phyloP scores from a whole-genome alignment of 2,888 invertebrate genomes.

The Sussaba pulchella region DNA sequence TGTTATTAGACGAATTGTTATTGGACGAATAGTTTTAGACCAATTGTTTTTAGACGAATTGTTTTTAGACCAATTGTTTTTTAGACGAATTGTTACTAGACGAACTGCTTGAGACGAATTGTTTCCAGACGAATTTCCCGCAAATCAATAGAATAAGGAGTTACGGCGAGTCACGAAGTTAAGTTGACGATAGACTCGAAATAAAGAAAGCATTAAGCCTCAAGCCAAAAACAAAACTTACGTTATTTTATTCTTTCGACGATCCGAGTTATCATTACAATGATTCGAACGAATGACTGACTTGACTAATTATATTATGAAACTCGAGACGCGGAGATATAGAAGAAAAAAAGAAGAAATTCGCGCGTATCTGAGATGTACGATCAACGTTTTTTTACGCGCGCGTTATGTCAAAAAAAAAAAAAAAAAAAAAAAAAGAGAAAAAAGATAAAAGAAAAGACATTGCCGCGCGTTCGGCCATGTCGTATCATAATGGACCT shows the following conservation, averaged over 20 bases:
- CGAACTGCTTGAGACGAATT: too few relatives aligned
- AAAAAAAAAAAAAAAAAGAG: too few relatives aligned
- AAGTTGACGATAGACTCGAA: conserved; percentile 63
- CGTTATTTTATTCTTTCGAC: conserved; percentile 65
- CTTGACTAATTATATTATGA: conserved; percentile 48
- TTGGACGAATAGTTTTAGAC: too few relatives aligned
- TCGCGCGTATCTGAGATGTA: conserved; percentile 45
- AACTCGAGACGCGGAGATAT: conserved; percentile 44
- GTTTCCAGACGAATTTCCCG: too few relatives aligned
- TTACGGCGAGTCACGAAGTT: conserved; percentile 63
- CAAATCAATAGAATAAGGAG: conserved; percentile 42
- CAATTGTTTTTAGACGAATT: too few relatives aligned
- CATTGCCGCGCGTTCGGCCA: conserved; percentile 32
- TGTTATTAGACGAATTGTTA: too few relatives aligned
- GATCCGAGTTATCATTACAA: conserved; percentile 66
- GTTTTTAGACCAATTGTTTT: too few relatives aligned
- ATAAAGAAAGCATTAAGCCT: conserved; percentile 79
- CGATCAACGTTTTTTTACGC: too few relatives aligned
- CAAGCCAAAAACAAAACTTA: conserved; percentile 80
- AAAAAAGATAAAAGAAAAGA: too few relatives aligned
- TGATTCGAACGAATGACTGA: conserved; percentile 63
- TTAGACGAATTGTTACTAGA: too few relatives aligned
- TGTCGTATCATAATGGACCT: conserved; percentile 69
- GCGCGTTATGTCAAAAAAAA: too few relatives aligned
- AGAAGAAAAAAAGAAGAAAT: conserved; percentile 1